These are phyloP conservation scores for Caenorhabditis sp. DNA, from an alignment of 2,888 invertebrate species.

Conservation along the genomic window DNA sequence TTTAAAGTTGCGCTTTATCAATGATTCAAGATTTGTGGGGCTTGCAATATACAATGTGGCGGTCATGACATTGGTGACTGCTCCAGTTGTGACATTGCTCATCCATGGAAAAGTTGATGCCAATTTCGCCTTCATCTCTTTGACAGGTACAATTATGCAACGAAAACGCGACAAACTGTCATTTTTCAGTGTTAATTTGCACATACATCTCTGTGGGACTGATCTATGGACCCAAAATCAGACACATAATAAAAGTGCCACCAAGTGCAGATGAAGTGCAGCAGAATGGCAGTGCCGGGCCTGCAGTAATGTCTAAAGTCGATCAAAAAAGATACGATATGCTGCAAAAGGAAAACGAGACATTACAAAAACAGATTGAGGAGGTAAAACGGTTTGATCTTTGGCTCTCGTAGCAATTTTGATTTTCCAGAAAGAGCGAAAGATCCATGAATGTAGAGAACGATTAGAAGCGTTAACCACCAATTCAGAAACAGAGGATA, in stretches of 20 bases:
- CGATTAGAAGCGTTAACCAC: slow-evolving; percentile 62
- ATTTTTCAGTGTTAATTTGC: slow-evolving; percentile 91
- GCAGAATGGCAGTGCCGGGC: slow-evolving; percentile 64
- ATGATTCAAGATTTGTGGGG: slow-evolving; percentile 97
- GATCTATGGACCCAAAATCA: slow-evolving; percentile 97
- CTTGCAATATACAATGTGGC: slow-evolving; percentile 99
- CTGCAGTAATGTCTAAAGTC: slow-evolving; percentile 68
- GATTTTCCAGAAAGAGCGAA: slow-evolving; percentile 71
- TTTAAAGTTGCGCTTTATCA: slow-evolving; percentile 95
- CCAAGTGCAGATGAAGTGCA: slow-evolving; percentile 71
- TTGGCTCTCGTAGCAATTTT: too few relatives aligned
- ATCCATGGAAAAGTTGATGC: slow-evolving; percentile 98
- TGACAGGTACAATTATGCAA: slow-evolving; percentile 85
- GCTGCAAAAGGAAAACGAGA: slow-evolving; percentile 95
- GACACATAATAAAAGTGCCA: slow-evolving; percentile 86
- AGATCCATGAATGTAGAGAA: slow-evolving; percentile 72
- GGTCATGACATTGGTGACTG: slow-evolving; percentile 96
- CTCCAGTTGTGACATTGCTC: slow-evolving; percentile 94
- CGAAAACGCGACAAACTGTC: background rate
- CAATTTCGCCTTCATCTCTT: slow-evolving; percentile 95
- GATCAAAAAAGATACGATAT: slow-evolving; percentile 94
- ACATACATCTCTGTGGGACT: slow-evolving; percentile 98
- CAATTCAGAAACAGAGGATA: slow-evolving; percentile 45
- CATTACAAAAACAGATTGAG: slow-evolving; percentile 93
- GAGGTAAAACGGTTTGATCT: slow-evolving; percentile 69